These are phyloP conservation scores for Trissolcus brochymenae DNA, from an alignment of 2,888 invertebrate species.

Conservation along the genomic window DNA sequence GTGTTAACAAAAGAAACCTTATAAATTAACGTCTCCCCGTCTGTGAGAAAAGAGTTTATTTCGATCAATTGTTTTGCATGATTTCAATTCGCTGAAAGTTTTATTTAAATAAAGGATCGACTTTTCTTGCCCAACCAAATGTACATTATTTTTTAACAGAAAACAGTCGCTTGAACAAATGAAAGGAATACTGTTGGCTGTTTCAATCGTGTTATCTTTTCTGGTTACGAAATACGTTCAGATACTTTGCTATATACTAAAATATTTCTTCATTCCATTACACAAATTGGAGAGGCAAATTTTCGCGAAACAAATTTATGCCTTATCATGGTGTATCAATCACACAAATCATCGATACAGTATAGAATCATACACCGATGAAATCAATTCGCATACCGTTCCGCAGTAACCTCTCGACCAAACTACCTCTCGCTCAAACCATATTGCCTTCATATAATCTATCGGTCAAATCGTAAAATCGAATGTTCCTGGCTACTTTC, in stretches of 20 bases:
- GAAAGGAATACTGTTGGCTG: background rate
- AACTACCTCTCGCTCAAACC: constrained; percentile 22
- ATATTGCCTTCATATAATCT: constrained; percentile 26
- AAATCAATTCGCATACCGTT: constrained; percentile 29
- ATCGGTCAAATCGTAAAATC: constrained; percentile 13
- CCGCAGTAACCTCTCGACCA: constrained; percentile 25
- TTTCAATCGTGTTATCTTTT: background rate
- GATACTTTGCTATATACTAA: background rate
- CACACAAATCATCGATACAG: constrained; percentile 35
- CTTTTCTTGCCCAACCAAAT: background rate
- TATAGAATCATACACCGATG: constrained; percentile 26
- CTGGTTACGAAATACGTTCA: background rate
- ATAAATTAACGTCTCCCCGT: too few species aligned
- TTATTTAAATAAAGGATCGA: background rate
- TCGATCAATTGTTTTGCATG: background rate
- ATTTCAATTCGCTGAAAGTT: background rate
- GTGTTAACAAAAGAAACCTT: too few species aligned
- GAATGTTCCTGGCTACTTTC: constrained; percentile 14
- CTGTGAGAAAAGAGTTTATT: background rate
- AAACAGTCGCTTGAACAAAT: constrained; percentile 1
- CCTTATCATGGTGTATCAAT: constrained; percentile 22
- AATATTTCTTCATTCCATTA: constrained; percentile 16
- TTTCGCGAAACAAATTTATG: constrained; percentile 28
- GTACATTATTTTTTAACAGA: constrained; percentile 2
- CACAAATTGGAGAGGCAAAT: constrained; percentile 33